A percentile compares a stretch with the other conserved stretches of the same genome.
phyloP scores from a whole-genome alignment of 2,797 vertebrate genomes.

The Lagothrix lagotricha region DNA sequence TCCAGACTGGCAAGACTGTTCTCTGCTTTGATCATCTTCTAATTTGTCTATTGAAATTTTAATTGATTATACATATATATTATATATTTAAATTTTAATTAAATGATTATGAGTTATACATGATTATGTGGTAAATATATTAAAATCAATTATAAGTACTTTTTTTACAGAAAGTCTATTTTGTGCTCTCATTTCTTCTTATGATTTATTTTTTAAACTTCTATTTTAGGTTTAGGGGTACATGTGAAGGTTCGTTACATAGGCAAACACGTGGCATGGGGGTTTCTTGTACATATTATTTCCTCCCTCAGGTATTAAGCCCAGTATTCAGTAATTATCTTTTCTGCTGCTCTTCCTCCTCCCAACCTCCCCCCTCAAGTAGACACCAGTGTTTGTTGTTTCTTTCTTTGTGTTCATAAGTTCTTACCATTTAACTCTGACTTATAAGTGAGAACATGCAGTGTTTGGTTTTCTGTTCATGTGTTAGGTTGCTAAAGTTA shows the following conservation, averaged over 20 bases:
- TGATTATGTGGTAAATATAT: neutral
- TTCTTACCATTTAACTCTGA: too few relatives aligned
- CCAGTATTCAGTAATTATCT: neutral
- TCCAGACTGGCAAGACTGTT: neutral
- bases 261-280: neutral
- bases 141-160: neutral
- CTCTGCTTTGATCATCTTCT: neutral
- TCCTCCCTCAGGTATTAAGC: neutral
- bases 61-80: neutral
- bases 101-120: neutral
- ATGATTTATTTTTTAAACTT: neutral
- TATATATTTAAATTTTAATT: neutral
- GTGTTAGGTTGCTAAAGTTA: neutral
- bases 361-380: neutral
- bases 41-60: neutral
- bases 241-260: neutral
- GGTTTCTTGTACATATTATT: neutral
- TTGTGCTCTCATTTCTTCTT: neutral
- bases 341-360: neutral
- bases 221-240: neutral
- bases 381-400: neutral
- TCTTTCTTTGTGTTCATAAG: neutral
- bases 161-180: neutral
- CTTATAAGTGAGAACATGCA: neutral
- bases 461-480: neutral